Conservation (phyloP, 2,797 vertebrate species). For the Dipus sagitta region DNA sequence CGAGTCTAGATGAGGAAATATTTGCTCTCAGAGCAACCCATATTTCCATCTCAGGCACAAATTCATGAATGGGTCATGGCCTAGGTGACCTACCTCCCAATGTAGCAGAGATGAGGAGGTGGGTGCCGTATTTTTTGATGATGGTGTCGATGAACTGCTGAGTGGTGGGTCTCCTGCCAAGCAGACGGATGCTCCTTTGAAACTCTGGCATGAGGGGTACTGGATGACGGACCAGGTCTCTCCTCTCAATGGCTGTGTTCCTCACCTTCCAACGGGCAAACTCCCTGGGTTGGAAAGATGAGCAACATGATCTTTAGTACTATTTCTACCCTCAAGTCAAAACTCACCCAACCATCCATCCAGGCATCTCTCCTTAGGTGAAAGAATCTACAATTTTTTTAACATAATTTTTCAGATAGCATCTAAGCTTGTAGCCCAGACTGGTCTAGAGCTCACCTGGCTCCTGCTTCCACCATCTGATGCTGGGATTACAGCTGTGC, state of each 20-base stretch:
- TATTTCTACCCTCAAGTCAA: not conserved
- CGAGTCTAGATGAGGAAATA: not conserved
- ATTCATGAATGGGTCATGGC: rapidly evolving
- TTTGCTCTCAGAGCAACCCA: not conserved
- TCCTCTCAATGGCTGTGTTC: slow-evolving; percentile 97
- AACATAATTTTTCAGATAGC: not conserved
- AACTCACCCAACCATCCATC: not conserved
- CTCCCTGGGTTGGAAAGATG: slow-evolving; percentile 90
- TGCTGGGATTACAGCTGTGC: not conserved
- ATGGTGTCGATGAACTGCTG: slow-evolving; percentile 99
- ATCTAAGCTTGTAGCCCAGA: not conserved
- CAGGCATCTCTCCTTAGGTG: not conserved
- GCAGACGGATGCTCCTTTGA: slow-evolving; percentile 96
- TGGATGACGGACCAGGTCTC: slow-evolving; percentile 96
- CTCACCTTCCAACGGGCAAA: slow-evolving; percentile 99
- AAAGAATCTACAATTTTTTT: not conserved
- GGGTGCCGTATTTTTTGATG: slow-evolving; percentile 99
- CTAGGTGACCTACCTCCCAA: slow-evolving; percentile 94
- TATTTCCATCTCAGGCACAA: not conserved
- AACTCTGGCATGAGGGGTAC: slow-evolving; percentile 99
- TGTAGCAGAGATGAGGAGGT: slow-evolving; percentile 99
- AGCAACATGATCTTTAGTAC: slow-evolving; percentile 40
- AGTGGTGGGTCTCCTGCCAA: slow-evolving; percentile 97
- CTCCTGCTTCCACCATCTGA: not conserved
- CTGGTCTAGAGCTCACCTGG: not conserved